Percentiles rank a stretch among this genome's conserved stretches.
phyloP scores from a whole-genome alignment of 2,797 vertebrate species.

The Alosa sapidissima region DNA sequence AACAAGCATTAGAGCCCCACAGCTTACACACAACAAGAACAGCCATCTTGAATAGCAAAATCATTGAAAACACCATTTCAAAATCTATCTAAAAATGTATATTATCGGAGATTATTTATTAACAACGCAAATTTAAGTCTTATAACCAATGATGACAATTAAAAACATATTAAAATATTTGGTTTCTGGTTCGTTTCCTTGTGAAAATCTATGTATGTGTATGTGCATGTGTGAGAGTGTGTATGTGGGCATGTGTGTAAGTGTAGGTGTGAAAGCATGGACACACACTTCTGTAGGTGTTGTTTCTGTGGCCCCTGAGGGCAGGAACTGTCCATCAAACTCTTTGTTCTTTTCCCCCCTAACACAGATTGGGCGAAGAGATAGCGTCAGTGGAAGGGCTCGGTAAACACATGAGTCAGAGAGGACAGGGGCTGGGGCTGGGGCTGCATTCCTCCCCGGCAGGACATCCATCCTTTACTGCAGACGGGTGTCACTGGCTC shows the following conservation, averaged over 20 bases:
- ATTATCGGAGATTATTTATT: neutral
- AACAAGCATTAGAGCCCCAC: neutral
- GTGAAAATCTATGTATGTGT: neutral
- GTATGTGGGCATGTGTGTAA: neutral
- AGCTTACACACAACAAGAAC: neutral
- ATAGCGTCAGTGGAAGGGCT: neutral
- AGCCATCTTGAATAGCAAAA: neutral
- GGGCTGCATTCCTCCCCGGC: conserved; percentile 33
- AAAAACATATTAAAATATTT: neutral
- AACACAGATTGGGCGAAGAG: conserved; percentile 6
- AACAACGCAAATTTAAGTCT: neutral
- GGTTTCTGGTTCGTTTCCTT: neutral
- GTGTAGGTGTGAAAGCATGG: neutral
- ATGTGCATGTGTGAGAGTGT: neutral
- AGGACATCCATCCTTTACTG: conserved; percentile 43
- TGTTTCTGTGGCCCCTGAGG: conserved; percentile 3
- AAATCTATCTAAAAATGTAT: neutral
- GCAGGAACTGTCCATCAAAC: conserved; percentile 18
- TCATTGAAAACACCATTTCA: neutral
- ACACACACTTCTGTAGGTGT: conserved; percentile 1
- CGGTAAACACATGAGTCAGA: conserved; percentile 11
- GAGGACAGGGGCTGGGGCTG: neutral
- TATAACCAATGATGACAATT: neutral
- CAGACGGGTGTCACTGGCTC: conserved; percentile 48
- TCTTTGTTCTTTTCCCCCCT: conserved; percentile 23